A percentile compares a stretch with the other conserved stretches of the same genome.
Conservation (phyloP, 2,888 invertebrate species). For the Choristoneura rosaceana region DNA sequence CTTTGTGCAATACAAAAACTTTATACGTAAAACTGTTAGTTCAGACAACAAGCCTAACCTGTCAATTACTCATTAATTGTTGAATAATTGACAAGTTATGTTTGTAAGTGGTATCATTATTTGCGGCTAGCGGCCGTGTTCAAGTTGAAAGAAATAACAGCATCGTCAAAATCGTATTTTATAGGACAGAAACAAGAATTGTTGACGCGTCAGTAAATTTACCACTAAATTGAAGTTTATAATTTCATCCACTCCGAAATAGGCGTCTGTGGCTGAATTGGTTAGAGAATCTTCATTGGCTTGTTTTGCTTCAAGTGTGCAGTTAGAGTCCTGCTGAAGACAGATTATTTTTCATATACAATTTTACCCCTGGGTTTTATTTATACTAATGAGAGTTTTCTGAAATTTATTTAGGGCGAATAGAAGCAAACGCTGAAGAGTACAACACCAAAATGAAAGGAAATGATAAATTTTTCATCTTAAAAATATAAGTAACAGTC, state of each 20-base stretch:
- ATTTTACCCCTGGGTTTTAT: neutral
- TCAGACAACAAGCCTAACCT: neutral
- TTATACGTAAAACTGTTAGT: slow-evolving; percentile 1
- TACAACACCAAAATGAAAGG: no score
- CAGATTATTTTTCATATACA: neutral
- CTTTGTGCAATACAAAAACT: neutral
- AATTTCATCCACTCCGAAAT: neutral
- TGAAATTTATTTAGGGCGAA: no score
- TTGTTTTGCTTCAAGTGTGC: neutral
- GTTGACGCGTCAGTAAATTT: neutral
- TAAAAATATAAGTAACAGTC: no score
- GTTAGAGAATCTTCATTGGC: neutral
- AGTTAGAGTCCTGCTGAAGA: neutral
- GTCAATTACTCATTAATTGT: neutral
- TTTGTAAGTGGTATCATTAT: neutral
- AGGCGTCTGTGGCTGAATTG: slow-evolving; percentile 3
- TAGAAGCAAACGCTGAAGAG: no score
- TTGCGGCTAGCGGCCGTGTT: neutral
- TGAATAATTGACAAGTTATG: neutral
- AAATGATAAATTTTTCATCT: no score
- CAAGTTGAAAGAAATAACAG: neutral
- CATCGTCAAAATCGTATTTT: neutral
- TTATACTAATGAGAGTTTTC: neutral
- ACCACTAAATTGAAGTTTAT: neutral
- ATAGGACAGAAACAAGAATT: neutral